Conservation (phyloP, 2,113 vertebrate species). For the Australoheros scitulus region DNA sequence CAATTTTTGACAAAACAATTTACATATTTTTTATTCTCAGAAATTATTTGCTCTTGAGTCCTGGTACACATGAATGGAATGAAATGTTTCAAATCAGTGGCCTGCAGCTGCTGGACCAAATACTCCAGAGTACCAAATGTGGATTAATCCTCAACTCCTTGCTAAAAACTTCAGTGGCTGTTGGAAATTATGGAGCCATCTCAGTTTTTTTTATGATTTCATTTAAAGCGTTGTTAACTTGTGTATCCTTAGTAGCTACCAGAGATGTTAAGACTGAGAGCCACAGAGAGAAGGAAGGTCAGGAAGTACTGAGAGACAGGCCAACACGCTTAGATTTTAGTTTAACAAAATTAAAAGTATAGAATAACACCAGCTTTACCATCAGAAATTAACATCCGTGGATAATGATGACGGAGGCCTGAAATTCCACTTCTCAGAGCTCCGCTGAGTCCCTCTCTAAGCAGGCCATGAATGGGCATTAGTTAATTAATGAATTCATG, state of each 20-base stretch:
- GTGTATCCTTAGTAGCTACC: background rate
- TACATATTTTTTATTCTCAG: background rate
- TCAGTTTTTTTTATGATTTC: background rate
- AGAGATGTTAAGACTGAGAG: background rate
- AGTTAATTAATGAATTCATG: slow-evolving; percentile 61
- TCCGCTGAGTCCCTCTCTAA: slow-evolving; percentile 18
- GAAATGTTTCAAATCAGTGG: background rate
- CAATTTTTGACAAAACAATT: background rate
- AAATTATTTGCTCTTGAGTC: background rate
- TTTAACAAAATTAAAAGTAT: background rate
- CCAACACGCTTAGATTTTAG: background rate
- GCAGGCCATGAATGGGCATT: slow-evolving; percentile 28
- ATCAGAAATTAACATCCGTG: background rate
- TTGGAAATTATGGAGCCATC: background rate
- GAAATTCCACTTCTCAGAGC: slow-evolving; percentile 4
- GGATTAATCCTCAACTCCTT: background rate
- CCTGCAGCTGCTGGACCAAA: background rate
- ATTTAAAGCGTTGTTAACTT: background rate
- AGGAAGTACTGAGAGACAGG: background rate
- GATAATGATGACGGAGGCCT: background rate
- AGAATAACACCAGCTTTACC: background rate
- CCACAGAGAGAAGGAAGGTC: background rate
- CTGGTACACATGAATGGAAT: background rate
- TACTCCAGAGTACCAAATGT: background rate
- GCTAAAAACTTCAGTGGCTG: background rate